Base-by-base conservation (phyloP, 2,113 vertebrate genomes). In the Erythrocercus mccallii region DNA sequence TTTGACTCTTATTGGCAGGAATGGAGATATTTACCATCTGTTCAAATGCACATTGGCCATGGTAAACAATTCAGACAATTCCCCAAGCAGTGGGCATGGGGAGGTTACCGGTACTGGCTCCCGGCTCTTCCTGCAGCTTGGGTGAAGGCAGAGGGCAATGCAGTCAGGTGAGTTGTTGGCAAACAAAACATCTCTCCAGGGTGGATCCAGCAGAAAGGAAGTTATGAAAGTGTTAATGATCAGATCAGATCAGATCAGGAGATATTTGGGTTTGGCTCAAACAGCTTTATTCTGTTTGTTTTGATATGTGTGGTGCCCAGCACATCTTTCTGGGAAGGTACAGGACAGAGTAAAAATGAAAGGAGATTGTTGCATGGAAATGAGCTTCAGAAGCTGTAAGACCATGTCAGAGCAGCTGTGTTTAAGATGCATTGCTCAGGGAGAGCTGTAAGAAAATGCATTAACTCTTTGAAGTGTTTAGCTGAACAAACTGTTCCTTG, bases 1-100 rank as follows among this genome's bases (percentile, higher is more conserved):
- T 85, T 92, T 97, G 92, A 96, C 64, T 97, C 95, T 88, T 94
- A 58, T 95, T 98, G 97, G 96, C 97, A 98, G 95, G 90, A 94
- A 61, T 80, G 33, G 79, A 74, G 80, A 57, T 95, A 92, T 96
- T 95, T 92, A 51, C 97, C 95, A 97, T 97, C 97, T 98, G 96
- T 94, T 97, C 92, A 94, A 92, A 90, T 87, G 78, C 90, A 81
- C 47, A 14, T 62, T 96, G 92, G 77, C 86, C 87, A 38, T 58
- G 83, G 84, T 91, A 97, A 97, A 92, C 69, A 95, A 65, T 71
- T 79, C 58, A 66, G 57, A 37, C 10, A 69, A 93, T 94, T 97
- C 94, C 93, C 95, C 45, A 80, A 92, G 91, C 71, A 83, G 81
- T 24, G 37, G 72, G 33, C 19, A 11, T 22, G 22, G 62, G 78